A percentile compares a stretch with the other conserved stretches of the same genome.
phyloP scores from a whole-genome alignment of 2,113 vertebrate species.

The Callorhinus ursinus region DNA sequence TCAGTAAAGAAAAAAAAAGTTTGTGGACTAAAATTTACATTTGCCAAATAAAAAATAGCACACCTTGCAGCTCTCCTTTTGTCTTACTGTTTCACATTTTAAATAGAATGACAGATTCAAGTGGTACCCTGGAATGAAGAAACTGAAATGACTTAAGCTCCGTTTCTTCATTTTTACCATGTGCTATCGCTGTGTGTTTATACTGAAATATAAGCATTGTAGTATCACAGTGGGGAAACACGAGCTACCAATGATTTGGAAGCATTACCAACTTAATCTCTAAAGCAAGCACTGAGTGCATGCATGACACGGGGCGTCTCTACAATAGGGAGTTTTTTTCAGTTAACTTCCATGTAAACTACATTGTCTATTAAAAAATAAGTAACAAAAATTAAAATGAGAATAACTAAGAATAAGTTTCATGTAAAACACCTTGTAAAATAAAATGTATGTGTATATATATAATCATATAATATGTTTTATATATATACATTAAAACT shows the following conservation, averaged over 20 bases:
- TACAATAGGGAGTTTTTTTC: not conserved
- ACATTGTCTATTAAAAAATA: not conserved
- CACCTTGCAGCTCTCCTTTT: not conserved
- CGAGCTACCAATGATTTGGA: not conserved
- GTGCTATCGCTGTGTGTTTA: not conserved
- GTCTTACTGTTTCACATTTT: not conserved
- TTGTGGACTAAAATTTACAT: not conserved
- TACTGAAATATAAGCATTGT: not conserved
- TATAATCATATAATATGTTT: not conserved
- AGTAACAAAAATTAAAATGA: not conserved
- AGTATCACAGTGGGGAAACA: not conserved
- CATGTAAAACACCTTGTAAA: not conserved
- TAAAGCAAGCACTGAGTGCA: not conserved
- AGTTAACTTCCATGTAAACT: not conserved
- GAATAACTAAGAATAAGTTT: not conserved
- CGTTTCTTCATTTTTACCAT: not conserved
- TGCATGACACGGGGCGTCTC: accelerated
- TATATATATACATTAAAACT: not conserved
- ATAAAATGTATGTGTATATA: not conserved
- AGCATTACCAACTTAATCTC: not conserved
- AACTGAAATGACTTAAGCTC: not conserved
- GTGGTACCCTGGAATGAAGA: not conserved
- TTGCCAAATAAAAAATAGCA: not conserved
- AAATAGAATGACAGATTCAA: not conserved
- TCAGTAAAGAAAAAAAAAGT: not conserved